These are phyloP conservation scores for Cephalotes varians DNA, from an alignment of 2,888 invertebrate species.

Conservation along the genomic window DNA sequence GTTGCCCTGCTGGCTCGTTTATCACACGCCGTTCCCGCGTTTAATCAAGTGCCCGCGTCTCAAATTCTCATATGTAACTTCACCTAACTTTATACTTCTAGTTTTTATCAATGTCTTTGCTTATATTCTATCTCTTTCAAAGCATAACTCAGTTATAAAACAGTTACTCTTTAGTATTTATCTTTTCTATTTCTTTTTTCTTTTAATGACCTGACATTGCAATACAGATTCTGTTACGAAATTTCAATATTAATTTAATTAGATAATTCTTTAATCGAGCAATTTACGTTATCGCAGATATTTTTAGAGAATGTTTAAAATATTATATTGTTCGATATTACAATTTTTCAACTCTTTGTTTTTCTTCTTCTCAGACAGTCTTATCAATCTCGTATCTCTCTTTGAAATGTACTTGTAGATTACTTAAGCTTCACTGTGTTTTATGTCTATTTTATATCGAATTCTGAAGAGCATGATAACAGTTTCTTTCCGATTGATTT, in stretches of 20 bases:
- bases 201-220: neutral
- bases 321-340: slow-evolving; percentile 10
- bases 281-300: neutral
- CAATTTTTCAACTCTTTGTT: neutral
- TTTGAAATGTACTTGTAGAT: neutral
- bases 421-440: slow-evolving; percentile 10
- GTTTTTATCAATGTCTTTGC: slow-evolving; percentile 33
- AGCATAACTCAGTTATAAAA: neutral
- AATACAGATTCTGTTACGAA: neutral
- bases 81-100: slow-evolving; percentile 25
- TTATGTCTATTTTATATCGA: slow-evolving; percentile 43
- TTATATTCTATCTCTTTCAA: slow-evolving; percentile 6
- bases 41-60: slow-evolving; percentile 62
- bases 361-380: slow-evolving; percentile 20
- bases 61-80: slow-evolving; percentile 63
- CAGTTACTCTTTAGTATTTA: neutral
- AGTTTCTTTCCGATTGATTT: slow-evolving; percentile 38
- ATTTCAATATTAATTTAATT: neutral
- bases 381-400: slow-evolving; percentile 21
- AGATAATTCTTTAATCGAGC: neutral
- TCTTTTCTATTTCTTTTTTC: neutral
- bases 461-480: slow-evolving; percentile 10
- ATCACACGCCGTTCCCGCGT: slow-evolving; percentile 41
- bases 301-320: slow-evolving; percentile 34
- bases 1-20: slow-evolving; percentile 42